A percentile compares a stretch with the other conserved stretches of the same genome.
Conservation (phyloP, 2,113 vertebrate species). For the Thunnus maccoyii region DNA sequence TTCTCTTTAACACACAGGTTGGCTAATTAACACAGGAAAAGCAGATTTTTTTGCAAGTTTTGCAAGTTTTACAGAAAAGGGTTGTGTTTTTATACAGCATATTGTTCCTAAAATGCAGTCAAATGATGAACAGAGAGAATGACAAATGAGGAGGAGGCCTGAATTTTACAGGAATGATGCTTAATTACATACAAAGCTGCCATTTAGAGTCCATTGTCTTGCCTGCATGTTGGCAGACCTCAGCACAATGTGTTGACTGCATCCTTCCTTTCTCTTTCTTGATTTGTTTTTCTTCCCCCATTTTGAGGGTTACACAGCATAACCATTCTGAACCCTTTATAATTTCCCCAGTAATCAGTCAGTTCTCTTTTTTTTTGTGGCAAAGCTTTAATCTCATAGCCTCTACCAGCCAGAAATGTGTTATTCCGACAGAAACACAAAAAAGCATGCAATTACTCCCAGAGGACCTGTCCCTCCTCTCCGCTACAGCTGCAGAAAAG, state of each 20-base stretch:
- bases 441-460: constrained; percentile 77
- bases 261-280: constrained; percentile 66
- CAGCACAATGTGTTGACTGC: constrained; percentile 63
- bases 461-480: constrained; percentile 68
- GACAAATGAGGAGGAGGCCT: constrained; percentile 46
- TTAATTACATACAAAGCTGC: constrained; percentile 76
- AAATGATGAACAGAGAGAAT: constrained; percentile 58
- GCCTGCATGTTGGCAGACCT: constrained; percentile 66
- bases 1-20: constrained; percentile 5
- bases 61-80: constrained; percentile 7
- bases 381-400: constrained; percentile 72
- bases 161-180: constrained; percentile 64
- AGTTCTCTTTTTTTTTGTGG: constrained; percentile 41
- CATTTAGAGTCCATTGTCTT: constrained; percentile 74
- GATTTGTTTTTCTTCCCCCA: constrained; percentile 61
- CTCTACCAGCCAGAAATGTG: constrained; percentile 70
- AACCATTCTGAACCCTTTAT: constrained; percentile 61
- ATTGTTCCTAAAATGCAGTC: constrained; percentile 52
- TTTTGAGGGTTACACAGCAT: constrained; percentile 58
- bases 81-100: constrained; percentile 15
- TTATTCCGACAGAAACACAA: constrained; percentile 75
- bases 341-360: constrained; percentile 77
- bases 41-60: background rate
- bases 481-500: constrained; percentile 77
- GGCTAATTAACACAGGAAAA: constrained; percentile 22